Evolutionary conservation across 2,888 invertebrate species (phyloP), one percentile per base, ranked within the genome.

Genomic region (Lasioglossum leucozonium): DNA sequence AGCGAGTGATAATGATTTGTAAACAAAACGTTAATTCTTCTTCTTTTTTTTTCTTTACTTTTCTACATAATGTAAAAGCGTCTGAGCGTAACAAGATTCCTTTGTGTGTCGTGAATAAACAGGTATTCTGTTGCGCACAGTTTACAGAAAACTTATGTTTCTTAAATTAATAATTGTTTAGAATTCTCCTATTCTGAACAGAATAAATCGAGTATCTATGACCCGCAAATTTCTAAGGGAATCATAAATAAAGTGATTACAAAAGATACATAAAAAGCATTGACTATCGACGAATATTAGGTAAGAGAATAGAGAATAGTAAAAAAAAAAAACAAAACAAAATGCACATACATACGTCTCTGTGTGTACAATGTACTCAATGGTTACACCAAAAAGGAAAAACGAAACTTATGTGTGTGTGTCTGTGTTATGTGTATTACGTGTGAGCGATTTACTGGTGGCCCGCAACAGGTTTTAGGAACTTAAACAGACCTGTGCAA

Each of bases 151-250:
- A 47, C 72, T 83, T 83, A 83, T 80, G 34, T 67, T 67, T 72
- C 82, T 83, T 88, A 88, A 82, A 82, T 84, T 85, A 88, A 77
- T 75, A 85, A 72, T 79, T 72, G 34, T 77, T 80, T 75, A 79
- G 67, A 81, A 77, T 85, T 76, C 74, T 81, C 75, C 51, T 84
- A 79, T 67, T 69, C 51, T 62, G 73, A 73, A 77, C 42, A 65
- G 87, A 86, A 88, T 78, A 77, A 18, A 16, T 84, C 84, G 86
- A 89, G 83, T 89, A 89, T 87, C 84, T 87, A 79, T 81, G 88
- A 88, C 88, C 87, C 86, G 77, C 79, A 82, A 76, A 44, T 89
- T 83, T 76, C 55, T 78, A 85, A 72, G 62, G 74, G 76, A 82
- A 79, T 44, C 75, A 77, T 84, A 55, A 79, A 88, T 77, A 87